Evolutionary conservation across 1,140 invertebrate species (phyloP), one percentile per base, ranked within the genome.

Genomic region (Anthonomus grandis): DNA sequence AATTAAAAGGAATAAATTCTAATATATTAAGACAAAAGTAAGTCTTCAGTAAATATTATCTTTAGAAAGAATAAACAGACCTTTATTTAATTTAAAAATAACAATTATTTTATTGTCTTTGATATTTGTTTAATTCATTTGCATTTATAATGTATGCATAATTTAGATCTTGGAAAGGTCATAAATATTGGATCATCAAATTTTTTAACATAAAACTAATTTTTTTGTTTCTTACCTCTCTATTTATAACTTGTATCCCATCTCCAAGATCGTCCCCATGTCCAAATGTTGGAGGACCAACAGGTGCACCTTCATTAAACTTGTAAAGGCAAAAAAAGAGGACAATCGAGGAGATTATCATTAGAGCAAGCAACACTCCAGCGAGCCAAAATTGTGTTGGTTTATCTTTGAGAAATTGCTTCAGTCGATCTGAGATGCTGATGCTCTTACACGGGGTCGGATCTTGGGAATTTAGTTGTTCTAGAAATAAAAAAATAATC

Each of bases 201-300:
- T n/a, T n/a, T n/a, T n/a, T n/a, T n/a, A n/a, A n/a, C n/a, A n/a
- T n/a, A n/a, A n/a, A n/a, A n/a, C n/a, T n/a, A n/a, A n/a, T n/a
- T n/a, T n/a, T n/a, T n/a, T n/a, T n/a, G n/a, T n/a, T n/a, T n/a
- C 23, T 24, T 48, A 56, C 53, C 27, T 56, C 19, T 50, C 55
- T 37, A n/a, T 57, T 37, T 1, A 57, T 51, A 17, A 57, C 22
- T 31, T 50, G 55, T 19, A 57, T 51, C 10, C 45, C 55, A 38
- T 50, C 46, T n/a, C 55, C 55, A 19, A 57, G 39, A 21, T 57
- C 31, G 15, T 57, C 55, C 6, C 4, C 5, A 24, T 57, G 55
- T 17, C 38, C 55, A 21, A 27, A 37, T 4, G 34, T n/a, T 5
- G 38, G 22, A 9, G 12, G 0, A 18, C 4, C 12, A 8, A 0